A percentile compares a stretch with the other conserved stretches of the same genome.
phyloP scores from a whole-genome alignment of 2,113 vertebrate genomes.

The Coregonus clupeaformis region DNA sequence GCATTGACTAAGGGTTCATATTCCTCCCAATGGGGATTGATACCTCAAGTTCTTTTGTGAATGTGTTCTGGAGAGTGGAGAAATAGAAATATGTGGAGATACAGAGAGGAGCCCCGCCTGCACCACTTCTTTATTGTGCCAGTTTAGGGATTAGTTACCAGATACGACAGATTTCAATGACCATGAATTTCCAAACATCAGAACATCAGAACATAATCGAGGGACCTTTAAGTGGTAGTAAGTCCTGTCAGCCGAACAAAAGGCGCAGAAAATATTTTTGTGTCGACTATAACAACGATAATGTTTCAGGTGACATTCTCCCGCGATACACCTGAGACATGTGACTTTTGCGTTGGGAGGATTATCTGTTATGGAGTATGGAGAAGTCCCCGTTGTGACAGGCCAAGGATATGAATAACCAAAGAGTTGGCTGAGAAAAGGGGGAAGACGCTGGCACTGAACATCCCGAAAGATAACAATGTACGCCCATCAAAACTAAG shows the following conservation, averaged over 20 bases:
- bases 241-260: conserved; percentile 67
- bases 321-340: conserved; percentile 68
- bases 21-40: conserved; percentile 42
- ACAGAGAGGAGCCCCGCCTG: neutral
- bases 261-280: conserved; percentile 51
- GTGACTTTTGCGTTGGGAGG: conserved; percentile 67
- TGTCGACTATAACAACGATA: conserved; percentile 50
- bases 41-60: conserved; percentile 41
- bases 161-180: conserved; percentile 57
- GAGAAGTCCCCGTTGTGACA: conserved; percentile 62
- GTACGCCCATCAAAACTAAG: conserved; percentile 31
- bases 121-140: conserved; percentile 46
- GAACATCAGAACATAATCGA: conserved; percentile 67
- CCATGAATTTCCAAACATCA: conserved; percentile 64
- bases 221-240: conserved; percentile 58
- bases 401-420: conserved; percentile 63
- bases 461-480: conserved; percentile 43
- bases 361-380: conserved; percentile 69
- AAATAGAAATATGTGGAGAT: conserved; percentile 5
- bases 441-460: conserved; percentile 23
- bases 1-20: conserved; percentile 1
- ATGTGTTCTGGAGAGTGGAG: conserved; percentile 27
- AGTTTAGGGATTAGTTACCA: conserved; percentile 64
- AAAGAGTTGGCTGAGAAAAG: conserved; percentile 55
- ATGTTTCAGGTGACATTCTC: conserved; percentile 76